Evolutionary conservation across 2,797 vertebrate species (phyloP), one percentile per base, ranked within the genome.

Genomic region (Petrocephalus schoutedeni): DNA sequence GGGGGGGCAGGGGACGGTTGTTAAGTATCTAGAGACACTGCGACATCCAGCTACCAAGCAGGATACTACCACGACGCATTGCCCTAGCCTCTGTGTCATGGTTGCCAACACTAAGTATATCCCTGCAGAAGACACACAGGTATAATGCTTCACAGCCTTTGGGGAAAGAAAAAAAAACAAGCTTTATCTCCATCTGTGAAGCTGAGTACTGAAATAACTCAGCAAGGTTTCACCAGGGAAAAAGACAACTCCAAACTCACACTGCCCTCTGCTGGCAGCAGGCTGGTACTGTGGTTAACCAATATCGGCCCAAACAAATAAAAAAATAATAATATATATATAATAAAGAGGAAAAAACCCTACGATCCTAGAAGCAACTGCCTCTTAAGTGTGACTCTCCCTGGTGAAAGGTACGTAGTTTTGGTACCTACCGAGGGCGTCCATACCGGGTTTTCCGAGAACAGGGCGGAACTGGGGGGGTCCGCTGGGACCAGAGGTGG

Each of bases 401-500:
- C 49, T 28, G 59, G 59, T 23, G 8, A 10, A 10, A 0, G 21
- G 59, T 64, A 71, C 0, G 64, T 0, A 1, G 12, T 36, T 28
- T 36, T 36, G 12, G 64, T 71, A 16, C 67, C 94, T 93, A 97
- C 97, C 96, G 1, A 98, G 91, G 0, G 97, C 94, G 80, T 98
- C 97, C n/a, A 97, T 92, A 0, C 96, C 93, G 16, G 96, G 91
- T 88, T 98, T 98, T 5, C 95, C 92, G 0, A 95, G 85, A 0
- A 96, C n/a, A 0, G 97, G 93, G 59, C 97, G 94, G 64, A 97
- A 97, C 90, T 97, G 97, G 1, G 96, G 95, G 5, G 95, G 93
- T 21, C 93, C 94, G 0, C 96, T 97, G 61, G 97, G 95, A 41
- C 96, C 95, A 0, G 95, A 93, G 0, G 94, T 95, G 53, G 91